A percentile compares a stretch with the other conserved stretches of the same genome.
Conservation (phyloP, 2,797 vertebrate species). For the Falco cherrug region DNA sequence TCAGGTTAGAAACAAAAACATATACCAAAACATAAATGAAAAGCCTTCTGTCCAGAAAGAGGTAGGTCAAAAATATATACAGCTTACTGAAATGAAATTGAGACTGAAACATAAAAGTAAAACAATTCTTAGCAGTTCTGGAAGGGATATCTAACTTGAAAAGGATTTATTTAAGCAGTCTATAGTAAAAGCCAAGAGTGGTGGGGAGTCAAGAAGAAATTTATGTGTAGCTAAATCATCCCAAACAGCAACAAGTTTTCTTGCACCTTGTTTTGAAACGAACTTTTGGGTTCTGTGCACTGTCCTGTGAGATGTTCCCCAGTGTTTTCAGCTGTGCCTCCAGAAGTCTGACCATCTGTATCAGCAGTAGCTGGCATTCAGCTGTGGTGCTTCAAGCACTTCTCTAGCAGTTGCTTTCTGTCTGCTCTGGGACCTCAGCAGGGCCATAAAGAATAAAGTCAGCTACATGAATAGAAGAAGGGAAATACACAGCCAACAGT, state of each 20-base stretch:
- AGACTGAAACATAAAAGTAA: not conserved
- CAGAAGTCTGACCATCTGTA: not conserved
- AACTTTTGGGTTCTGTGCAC: not conserved
- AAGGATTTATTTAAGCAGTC: not conserved
- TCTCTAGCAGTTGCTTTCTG: not conserved
- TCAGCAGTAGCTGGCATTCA: not conserved
- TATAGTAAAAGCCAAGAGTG: not conserved
- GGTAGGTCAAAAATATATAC: not conserved
- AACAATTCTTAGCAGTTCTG: not conserved
- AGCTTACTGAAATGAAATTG: not conserved
- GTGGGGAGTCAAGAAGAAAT: not conserved
- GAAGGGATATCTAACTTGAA: not conserved
- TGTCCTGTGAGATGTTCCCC: not conserved
- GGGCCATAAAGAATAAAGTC: constrained; percentile 25
- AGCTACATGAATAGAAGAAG: constrained; percentile 3
- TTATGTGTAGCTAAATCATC: not conserved
- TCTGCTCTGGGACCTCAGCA: constrained; percentile 7
- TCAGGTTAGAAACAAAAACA: not conserved
- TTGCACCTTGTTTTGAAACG: not conserved
- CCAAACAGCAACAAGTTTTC: not conserved
- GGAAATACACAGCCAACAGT: constrained; percentile 5
- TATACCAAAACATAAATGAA: not conserved
- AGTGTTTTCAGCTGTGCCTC: not conserved
- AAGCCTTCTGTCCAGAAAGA: not conserved
- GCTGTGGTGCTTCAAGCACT: not conserved